These are phyloP conservation scores for Molossus alvarezi DNA, from an alignment of 2,797 vertebrate genomes.

Conservation along the genomic window DNA sequence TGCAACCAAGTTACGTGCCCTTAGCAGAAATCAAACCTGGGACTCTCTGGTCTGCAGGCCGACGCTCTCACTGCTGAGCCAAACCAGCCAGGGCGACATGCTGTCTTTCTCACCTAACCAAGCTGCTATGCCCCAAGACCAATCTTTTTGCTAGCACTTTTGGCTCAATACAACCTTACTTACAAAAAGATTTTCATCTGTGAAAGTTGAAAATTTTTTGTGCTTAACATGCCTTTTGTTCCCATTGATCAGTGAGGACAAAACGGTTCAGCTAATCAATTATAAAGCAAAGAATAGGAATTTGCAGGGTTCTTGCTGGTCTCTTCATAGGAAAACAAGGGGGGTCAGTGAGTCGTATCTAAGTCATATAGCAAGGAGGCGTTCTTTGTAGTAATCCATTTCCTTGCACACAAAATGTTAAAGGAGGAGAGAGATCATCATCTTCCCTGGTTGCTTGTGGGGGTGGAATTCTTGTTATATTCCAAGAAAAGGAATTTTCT, in stretches of 20 bases:
- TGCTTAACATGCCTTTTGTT: not conserved
- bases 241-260: not conserved
- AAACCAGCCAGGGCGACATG: not conserved
- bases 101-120: not conserved
- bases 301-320: not conserved
- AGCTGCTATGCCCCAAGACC: not conserved
- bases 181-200: not conserved
- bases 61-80: too few relatives aligned
- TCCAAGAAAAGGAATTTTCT: not conserved
- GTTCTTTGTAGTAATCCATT: conserved; percentile 1
- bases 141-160: not conserved
- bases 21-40: too few relatives aligned
- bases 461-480: not conserved
- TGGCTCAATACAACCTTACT: not conserved
- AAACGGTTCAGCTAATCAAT: conserved; percentile 48
- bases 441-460: not conserved
- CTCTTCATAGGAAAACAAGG: not conserved
- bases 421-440: not conserved
- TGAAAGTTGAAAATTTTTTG: not conserved
- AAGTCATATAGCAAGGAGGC: not conserved
- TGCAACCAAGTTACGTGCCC: too few relatives aligned
- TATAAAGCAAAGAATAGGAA: not conserved
- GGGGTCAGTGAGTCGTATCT: not conserved
- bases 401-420: not conserved
- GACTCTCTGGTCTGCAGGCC: too few relatives aligned